Percentiles rank a stretch among this genome's conserved stretches.
phyloP scores from a whole-genome alignment of 1,140 invertebrate species.

The Macrobrachium nipponense region DNA sequence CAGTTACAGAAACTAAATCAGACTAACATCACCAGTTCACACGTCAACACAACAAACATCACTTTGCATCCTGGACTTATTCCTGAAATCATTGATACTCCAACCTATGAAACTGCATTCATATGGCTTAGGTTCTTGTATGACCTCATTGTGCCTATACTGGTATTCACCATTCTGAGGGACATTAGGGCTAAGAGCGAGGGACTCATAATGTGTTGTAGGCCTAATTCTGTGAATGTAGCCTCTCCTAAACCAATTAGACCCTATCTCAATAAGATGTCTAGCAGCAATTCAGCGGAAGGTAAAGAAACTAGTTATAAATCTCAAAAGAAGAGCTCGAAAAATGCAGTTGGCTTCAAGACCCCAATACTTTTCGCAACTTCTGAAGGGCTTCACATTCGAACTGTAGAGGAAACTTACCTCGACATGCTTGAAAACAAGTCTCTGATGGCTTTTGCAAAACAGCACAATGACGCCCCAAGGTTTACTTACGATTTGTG shows the following conservation, averaged over 20 bases:
- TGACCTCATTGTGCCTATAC: conserved; percentile 52
- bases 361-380: conserved; percentile 61
- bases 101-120: conserved; percentile 54
- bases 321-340: conserved; percentile 15
- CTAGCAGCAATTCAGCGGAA: not conserved
- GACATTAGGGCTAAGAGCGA: conserved; percentile 54
- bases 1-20: conserved; percentile 17
- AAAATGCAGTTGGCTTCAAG: conserved; percentile 53
- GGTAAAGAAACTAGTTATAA: not conserved
- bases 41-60: conserved; percentile 19
- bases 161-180: conserved; percentile 50
- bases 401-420: conserved; percentile 57
- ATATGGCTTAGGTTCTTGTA: conserved; percentile 59
- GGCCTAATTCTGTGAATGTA: conserved; percentile 58
- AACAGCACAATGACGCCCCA: conserved; percentile 26
- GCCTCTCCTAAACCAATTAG: conserved; percentile 56
- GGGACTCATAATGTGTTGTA: conserved; percentile 55
- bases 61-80: conserved; percentile 44
- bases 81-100: conserved; percentile 47
- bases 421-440: conserved; percentile 44
- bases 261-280: conserved; percentile 22
- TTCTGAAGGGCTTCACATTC: conserved; percentile 59
- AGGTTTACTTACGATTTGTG: conserved; percentile 55
- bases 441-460: conserved; percentile 37
- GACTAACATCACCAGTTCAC: not conserved